phyloP scores from a whole-genome alignment of 2,797 vertebrate species.

The Crax fasciolata region DNA sequence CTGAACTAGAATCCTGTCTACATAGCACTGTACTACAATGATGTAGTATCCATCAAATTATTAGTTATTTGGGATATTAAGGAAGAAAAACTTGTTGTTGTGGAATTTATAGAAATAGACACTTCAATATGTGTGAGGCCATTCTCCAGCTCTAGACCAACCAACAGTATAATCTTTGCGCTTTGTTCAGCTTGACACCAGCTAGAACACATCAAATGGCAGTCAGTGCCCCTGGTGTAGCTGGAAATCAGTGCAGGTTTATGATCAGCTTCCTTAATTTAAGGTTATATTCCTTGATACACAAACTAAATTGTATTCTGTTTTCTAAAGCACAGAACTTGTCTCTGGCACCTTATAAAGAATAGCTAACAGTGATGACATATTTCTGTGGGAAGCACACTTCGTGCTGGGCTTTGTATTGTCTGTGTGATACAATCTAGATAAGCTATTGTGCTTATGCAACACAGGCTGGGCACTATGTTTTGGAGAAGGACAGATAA shows the following conservation, averaged over 20 bases:
- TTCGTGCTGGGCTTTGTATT: fast-evolving
- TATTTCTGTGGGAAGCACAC: not conserved
- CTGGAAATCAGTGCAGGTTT: not conserved
- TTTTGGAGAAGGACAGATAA: not conserved
- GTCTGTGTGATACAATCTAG: not conserved
- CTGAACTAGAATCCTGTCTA: not conserved
- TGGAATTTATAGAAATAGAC: not conserved
- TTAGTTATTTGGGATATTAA: not conserved
- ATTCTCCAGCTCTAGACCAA: not conserved
- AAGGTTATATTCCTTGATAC: not conserved
- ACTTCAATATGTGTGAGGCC: not conserved
- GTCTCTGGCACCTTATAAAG: not conserved
- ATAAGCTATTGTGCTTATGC: not conserved
- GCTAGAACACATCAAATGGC: not conserved
- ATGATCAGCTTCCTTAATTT: not conserved
- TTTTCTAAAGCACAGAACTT: not conserved
- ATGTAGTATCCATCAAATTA: not conserved
- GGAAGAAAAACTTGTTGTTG: not conserved
- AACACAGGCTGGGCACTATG: not conserved
- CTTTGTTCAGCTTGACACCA: not conserved
- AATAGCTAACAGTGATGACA: not conserved
- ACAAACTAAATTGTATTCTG: not conserved
- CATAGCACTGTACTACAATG: not conserved
- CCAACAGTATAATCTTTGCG: not conserved
- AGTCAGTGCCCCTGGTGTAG: not conserved